Percentiles rank a stretch among this genome's conserved stretches.
Conservation (phyloP, 2,888 invertebrate species). For the Caenorhabditis japonica region DNA sequence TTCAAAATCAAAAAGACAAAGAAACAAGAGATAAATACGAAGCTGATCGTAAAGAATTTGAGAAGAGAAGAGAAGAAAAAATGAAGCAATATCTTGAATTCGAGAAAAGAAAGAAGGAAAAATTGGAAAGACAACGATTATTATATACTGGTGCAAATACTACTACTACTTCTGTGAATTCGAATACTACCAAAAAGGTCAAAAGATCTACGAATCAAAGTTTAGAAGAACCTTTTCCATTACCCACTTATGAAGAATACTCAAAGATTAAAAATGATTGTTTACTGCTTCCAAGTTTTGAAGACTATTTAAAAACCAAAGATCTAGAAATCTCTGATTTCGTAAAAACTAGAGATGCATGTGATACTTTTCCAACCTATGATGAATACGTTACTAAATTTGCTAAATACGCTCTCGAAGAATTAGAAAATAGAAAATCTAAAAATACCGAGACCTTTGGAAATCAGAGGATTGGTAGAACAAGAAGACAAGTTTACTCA, state of each 20-base stretch:
- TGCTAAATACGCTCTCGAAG: conserved; percentile 13
- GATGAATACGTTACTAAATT: conserved; percentile 39
- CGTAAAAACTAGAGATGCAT: conserved; percentile 36
- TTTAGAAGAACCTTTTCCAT: conserved; percentile 31
- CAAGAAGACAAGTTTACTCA: conserved; percentile 12
- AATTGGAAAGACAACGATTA: too few species aligned
- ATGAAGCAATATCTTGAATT: too few species aligned
- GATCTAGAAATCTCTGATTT: conserved; percentile 34
- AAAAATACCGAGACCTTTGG: too few species aligned
- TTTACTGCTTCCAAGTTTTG: conserved; percentile 27
- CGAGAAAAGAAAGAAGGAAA: too few species aligned
- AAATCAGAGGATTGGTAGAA: too few species aligned
- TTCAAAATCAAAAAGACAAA: too few species aligned
- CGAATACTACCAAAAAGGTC: too few species aligned
- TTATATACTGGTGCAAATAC: too few species aligned
- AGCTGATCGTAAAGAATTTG: conserved; percentile 6
- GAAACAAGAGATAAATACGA: conserved; percentile 3
- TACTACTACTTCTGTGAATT: too few species aligned
- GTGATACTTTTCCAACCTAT: conserved; percentile 42
- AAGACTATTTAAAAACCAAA: conserved; percentile 21
- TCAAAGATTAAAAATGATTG: conserved; percentile 40
- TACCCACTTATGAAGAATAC: conserved; percentile 35
- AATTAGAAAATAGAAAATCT: conserved; percentile 17
- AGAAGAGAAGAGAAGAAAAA: too few species aligned
- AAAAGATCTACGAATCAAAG: conserved; percentile 32